phyloP scores from a whole-genome alignment of 2,113 vertebrate species.

The Ornithorhynchus anatinus region DNA sequence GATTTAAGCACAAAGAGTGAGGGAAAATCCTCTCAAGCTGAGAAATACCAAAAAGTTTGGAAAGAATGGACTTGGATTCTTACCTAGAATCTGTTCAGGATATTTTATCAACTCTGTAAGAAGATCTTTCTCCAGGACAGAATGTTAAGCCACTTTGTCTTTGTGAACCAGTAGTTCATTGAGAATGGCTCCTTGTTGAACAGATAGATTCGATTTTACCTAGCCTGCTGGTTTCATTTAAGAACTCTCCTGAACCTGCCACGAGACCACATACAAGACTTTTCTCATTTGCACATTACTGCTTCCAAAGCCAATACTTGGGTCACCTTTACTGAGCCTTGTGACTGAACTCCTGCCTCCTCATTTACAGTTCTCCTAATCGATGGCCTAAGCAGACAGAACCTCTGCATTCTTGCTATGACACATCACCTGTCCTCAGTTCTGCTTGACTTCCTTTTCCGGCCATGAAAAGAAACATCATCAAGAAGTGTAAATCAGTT shows the following conservation, averaged over 20 bases:
- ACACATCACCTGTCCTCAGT: background rate
- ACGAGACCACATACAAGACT: too few relatives aligned
- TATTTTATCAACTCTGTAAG: background rate
- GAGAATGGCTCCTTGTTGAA: too few relatives aligned
- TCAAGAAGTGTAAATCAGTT: background rate
- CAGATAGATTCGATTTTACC: too few relatives aligned
- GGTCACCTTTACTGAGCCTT: background rate
- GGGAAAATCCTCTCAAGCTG: background rate
- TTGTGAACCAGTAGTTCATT: background rate
- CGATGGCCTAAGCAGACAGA: background rate
- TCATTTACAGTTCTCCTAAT: background rate
- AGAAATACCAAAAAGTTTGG: background rate
- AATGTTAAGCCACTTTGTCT: background rate
- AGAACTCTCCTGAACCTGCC: background rate
- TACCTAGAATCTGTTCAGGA: background rate
- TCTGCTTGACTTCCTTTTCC: background rate
- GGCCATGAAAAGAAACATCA: background rate
- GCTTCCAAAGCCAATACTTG: background rate
- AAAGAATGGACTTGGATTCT: background rate
- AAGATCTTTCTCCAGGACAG: too few relatives aligned
- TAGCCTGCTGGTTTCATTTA: too few relatives aligned
- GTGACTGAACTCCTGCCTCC: background rate
- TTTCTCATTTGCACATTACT: background rate
- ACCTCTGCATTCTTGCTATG: accelerated
- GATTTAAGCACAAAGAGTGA: background rate